Evolutionary conservation across 2,888 invertebrate genomes (phyloP).

Genomic region (Clostera curtula): DNA sequence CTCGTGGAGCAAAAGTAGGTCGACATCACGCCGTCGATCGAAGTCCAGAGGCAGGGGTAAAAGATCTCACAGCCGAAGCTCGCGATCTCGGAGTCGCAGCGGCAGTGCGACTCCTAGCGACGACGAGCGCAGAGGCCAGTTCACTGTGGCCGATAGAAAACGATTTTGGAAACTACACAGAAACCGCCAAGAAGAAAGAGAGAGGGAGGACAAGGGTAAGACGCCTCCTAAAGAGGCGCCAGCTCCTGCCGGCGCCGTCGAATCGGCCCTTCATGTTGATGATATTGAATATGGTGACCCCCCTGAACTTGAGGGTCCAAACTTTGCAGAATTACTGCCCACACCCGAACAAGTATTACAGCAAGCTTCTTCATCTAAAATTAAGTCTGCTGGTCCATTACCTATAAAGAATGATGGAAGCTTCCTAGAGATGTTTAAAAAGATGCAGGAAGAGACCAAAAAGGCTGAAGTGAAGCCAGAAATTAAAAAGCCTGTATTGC

Average conservation of each 20-base stretch:
- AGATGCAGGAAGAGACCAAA: conserved; percentile 83
- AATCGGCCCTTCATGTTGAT: conserved; percentile 38
- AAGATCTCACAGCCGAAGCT: conserved; percentile 27
- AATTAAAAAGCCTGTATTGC: conserved; percentile 59
- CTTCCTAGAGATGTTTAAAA: conserved; percentile 93
- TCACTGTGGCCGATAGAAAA: conserved; percentile 64
- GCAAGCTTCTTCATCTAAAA: conserved; percentile 51
- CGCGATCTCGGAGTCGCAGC: conserved; percentile 38
- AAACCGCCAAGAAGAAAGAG: conserved; percentile 40
- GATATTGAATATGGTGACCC: conserved; percentile 62
- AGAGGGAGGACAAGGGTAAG: conserved; percentile 32
- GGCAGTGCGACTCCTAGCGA: conserved; percentile 44
- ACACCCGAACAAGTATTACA: conserved; percentile 39
- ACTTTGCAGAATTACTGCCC: conserved; percentile 54
- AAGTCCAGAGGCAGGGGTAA: conserved; percentile 34
- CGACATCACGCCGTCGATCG: conserved; percentile 31
- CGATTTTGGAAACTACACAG: conserved; percentile 62
- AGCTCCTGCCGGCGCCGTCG: conserved; percentile 58
- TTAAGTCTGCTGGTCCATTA: conserved; percentile 74
- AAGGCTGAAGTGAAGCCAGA: conserved; percentile 56
- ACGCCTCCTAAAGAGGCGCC: conserved; percentile 52
- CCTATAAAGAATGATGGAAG: conserved; percentile 92
- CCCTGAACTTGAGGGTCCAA: conserved; percentile 63
- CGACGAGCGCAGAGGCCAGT: conserved; percentile 61
- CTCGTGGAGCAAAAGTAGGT: conserved; percentile 29